Conservation (phyloP, 2,797 vertebrate genomes). For the Bufotes viridis region DNA sequence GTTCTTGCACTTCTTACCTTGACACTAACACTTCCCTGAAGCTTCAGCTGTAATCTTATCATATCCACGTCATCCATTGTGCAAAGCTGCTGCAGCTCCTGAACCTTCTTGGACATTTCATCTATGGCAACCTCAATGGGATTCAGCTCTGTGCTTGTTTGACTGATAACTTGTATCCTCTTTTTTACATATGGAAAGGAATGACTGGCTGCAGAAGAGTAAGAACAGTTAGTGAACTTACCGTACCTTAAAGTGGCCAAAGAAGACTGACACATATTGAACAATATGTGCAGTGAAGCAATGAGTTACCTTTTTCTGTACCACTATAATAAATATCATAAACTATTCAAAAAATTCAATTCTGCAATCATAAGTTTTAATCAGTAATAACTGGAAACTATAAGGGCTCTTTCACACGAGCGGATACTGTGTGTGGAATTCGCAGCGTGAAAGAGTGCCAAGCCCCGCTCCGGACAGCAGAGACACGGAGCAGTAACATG, state of each 20-base stretch:
- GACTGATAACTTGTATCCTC: conserved; percentile 93
- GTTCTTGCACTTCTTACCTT: conserved; percentile 77
- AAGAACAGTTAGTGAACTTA: conserved; percentile 1
- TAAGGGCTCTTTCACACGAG: too few species aligned
- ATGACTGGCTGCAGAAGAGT: conserved; percentile 82
- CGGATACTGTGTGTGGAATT: too few species aligned
- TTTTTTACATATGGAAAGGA: conserved; percentile 97
- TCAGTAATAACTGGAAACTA: not conserved
- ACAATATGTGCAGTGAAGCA: not conserved
- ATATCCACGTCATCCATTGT: conserved; percentile 96
- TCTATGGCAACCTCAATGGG: conserved; percentile 98
- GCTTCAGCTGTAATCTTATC: conserved; percentile 96
- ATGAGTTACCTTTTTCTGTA: not conserved
- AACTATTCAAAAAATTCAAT: not conserved
- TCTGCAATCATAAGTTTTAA: not conserved
- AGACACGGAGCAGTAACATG: too few species aligned
- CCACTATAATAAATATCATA: not conserved
- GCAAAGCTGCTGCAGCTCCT: conserved; percentile 95
- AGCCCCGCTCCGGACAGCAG: too few species aligned
- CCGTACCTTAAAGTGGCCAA: not conserved
- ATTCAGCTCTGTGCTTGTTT: conserved; percentile 94
- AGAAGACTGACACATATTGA: not conserved
- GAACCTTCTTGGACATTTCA: conserved; percentile 97
- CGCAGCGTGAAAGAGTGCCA: too few species aligned
- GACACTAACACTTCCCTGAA: conserved; percentile 96